These are phyloP conservation scores for Manis javanica DNA, from an alignment of 2,797 vertebrate genomes.

Conservation along the genomic window DNA sequence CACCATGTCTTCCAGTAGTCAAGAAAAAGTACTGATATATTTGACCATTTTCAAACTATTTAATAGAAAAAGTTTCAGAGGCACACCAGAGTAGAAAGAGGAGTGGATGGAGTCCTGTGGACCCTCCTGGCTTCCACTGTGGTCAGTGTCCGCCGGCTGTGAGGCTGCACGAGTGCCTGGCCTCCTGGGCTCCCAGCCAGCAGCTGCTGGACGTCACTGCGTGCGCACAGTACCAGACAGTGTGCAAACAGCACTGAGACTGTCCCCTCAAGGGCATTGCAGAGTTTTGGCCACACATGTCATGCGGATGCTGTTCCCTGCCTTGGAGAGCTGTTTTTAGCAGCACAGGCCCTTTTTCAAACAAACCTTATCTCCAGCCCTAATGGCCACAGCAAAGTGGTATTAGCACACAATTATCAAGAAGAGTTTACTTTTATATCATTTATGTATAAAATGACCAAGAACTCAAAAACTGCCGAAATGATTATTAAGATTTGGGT, in stretches of 20 bases:
- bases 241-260: accelerated
- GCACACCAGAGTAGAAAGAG: not conserved
- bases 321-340: not conserved
- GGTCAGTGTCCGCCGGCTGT: not conserved
- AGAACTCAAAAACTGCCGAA: not conserved
- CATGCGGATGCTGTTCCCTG: not conserved
- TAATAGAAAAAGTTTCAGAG: not conserved
- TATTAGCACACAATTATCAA: not conserved
- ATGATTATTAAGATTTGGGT: not conserved
- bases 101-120: too few relatives aligned
- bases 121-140: accelerated
- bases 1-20: not conserved
- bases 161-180: accelerated
- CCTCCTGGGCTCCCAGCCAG: not conserved
- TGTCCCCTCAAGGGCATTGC: not conserved
- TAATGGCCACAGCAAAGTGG: not conserved
- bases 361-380: not conserved
- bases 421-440: not conserved
- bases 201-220: accelerated
- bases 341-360: not conserved
- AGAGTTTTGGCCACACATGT: not conserved
- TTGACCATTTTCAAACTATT: not conserved
- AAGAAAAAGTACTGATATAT: not conserved
- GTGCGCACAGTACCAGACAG: accelerated
- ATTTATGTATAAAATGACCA: not conserved